These are phyloP conservation scores for Mallotus villosus DNA, from an alignment of 2,797 vertebrate species.

Conservation along the genomic window DNA sequence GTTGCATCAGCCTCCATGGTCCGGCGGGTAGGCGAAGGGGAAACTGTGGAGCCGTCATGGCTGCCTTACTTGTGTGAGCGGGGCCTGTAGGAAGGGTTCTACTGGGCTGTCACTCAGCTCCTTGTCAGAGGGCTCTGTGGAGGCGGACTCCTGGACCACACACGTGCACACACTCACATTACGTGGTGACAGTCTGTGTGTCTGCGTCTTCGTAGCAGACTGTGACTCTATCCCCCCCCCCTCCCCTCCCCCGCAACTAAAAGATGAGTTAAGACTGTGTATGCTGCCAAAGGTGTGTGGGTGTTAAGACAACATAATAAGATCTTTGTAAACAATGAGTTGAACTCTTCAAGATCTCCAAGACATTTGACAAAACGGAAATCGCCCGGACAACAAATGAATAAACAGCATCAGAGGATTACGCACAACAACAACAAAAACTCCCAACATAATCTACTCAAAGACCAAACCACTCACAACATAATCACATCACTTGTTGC, in stretches of 20 bases:
- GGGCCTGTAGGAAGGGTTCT: conserved; percentile 36
- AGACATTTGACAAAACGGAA: too few relatives aligned
- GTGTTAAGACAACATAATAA: too few relatives aligned
- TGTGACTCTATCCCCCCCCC: neutral
- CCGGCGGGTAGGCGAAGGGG: conserved; percentile 16
- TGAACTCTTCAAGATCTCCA: too few relatives aligned
- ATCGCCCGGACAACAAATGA: too few relatives aligned
- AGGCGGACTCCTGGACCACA: conserved; percentile 62
- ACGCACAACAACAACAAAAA: too few relatives aligned
- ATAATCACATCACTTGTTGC: neutral
- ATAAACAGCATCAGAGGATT: neutral
- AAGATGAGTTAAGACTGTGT: neutral
- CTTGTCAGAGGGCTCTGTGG: conserved; percentile 57
- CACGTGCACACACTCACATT: conserved; percentile 45
- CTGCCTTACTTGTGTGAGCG: conserved; percentile 65
- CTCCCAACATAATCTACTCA: neutral
- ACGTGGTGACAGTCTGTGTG: neutral
- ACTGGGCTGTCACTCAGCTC: conserved; percentile 63
- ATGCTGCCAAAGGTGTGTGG: neutral
- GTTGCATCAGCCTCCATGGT: conserved; percentile 18
- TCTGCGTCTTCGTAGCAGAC: neutral
- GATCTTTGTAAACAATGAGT: too few relatives aligned
- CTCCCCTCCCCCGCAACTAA: neutral
- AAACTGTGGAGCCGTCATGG: conserved; percentile 10
- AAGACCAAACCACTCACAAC: neutral